These are phyloP conservation scores for Tapera naevia DNA, from an alignment of 2,797 vertebrate species.

Conservation along the genomic window DNA sequence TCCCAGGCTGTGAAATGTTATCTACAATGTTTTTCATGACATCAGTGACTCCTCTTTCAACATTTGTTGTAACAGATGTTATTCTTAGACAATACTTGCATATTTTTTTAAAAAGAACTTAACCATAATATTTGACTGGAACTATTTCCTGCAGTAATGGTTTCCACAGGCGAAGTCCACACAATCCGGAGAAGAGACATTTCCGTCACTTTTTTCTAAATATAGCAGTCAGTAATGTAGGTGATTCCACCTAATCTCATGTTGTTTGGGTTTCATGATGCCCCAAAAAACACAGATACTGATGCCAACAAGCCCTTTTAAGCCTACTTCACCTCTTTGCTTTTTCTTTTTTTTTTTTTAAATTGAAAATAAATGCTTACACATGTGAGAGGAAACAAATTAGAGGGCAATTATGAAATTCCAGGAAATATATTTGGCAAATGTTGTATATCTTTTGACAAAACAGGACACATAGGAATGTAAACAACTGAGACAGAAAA, in stretches of 20 bases:
- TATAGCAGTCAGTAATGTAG: neutral
- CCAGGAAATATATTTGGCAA: constrained; percentile 50
- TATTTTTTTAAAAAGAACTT: neutral
- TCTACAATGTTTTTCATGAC: neutral
- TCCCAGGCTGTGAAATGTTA: neutral
- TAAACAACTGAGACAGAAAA: constrained; percentile 34
- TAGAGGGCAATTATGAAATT: constrained; percentile 42
- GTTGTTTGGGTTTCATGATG: neutral
- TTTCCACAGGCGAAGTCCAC: neutral
- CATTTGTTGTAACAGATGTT: neutral
- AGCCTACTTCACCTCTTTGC: neutral
- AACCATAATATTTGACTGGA: constrained; percentile 7
- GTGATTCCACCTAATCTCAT: neutral
- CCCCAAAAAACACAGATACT: neutral
- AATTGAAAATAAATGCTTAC: neutral
- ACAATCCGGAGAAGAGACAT: neutral
- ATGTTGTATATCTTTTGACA: constrained; percentile 6
- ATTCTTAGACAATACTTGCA: neutral
- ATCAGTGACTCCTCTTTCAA: neutral
- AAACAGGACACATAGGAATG: constrained; percentile 51
- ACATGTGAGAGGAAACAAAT: neutral
- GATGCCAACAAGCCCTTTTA: neutral
- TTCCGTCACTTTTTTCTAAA: constrained; percentile 33
- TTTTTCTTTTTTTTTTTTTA: neutral
- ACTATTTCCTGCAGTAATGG: neutral